A percentile compares a stretch with the other conserved stretches of the same genome.
phyloP scores from a whole-genome alignment of 2,888 invertebrate species.

The Clitarchus hookeri region DNA sequence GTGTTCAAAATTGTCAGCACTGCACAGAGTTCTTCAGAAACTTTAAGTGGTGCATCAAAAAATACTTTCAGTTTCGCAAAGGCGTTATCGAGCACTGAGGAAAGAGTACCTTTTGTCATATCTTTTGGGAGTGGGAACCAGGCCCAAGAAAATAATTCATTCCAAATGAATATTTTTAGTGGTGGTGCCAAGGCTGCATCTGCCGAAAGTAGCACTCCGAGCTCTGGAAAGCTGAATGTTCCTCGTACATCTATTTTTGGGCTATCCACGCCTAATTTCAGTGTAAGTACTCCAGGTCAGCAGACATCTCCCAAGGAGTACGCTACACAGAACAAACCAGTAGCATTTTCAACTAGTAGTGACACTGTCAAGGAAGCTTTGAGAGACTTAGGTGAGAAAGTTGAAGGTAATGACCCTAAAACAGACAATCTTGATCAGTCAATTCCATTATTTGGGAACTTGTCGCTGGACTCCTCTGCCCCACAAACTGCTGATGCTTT shows the following conservation, averaged over 20 bases:
- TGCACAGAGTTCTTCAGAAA: background rate
- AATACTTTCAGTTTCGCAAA: background rate
- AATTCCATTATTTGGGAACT: slow-evolving; percentile 20
- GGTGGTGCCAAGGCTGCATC: background rate
- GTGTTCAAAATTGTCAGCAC: background rate
- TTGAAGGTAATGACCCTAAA: background rate
- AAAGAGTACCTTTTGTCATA: background rate
- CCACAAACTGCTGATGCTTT: background rate
- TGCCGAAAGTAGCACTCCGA: background rate
- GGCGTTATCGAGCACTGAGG: background rate
- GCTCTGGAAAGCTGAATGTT: slow-evolving; percentile 46
- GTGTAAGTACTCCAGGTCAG: background rate
- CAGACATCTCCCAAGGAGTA: background rate
- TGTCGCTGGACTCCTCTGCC: slow-evolving; percentile 14
- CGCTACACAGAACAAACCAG: background rate
- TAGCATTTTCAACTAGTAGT: background rate
- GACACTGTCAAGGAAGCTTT: background rate
- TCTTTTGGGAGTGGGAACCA: slow-evolving; percentile 11
- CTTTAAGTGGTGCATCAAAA: background rate
- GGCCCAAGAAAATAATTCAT: background rate
- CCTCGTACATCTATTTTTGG: slow-evolving; percentile 25
- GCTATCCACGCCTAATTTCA: slow-evolving; percentile 17
- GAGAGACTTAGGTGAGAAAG: background rate
- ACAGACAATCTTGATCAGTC: background rate
- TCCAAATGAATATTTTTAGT: slow-evolving; percentile 20